Base-by-base conservation (phyloP, 2,888 invertebrate genomes). In the Drosophila buzzatii region DNA sequence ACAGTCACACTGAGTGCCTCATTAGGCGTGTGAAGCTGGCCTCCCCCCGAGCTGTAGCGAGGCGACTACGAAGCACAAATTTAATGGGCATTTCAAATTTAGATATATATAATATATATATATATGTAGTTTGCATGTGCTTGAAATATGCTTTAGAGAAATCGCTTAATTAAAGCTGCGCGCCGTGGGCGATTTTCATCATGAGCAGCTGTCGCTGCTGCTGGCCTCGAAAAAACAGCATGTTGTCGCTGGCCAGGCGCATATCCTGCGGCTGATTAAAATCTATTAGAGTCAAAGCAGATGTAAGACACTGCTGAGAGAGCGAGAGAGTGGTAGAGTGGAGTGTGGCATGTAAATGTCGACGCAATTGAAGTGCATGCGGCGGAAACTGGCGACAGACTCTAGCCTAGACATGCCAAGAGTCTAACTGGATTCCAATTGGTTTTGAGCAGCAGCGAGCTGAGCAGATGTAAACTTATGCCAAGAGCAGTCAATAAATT, bases 181-280 rank as follows among this genome's bases (percentile, higher is more conserved):
- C 66, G 71, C 89, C 79, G 41, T 61, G 55, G 81, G 91, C 86
- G 75, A 75, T 83, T 89, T 82, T 82, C 86, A 79, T 89, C 73
- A 39, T 6, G 27, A 41, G 55, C 41, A 27, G 55, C 27, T 6
- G 39, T 23, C 2, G 49, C 65, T 49, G 58, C 47, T 49, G 75
- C 62, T 56, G 70, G 64, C 52, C 56, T 53, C 62, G 64, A 57
- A 65, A 67, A 69, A 84, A 77, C 86, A 81, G 86, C 84, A 81
- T 79, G 85, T 77, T 55, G 79, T 71, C 69, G 66, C 59, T 70
- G 72, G 81, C 73, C 82, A 70, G 70, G 76, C 79, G 78, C 70
- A 82, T 90, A 67, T 82, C 90, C 90, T 83, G 85, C 79, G 91
- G 90, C 89, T 91, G 90, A 91, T 90, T 90, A 91, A 90, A 91